Conservation (phyloP, 2,113 vertebrate species). For the Triplophysa siluroides region DNA sequence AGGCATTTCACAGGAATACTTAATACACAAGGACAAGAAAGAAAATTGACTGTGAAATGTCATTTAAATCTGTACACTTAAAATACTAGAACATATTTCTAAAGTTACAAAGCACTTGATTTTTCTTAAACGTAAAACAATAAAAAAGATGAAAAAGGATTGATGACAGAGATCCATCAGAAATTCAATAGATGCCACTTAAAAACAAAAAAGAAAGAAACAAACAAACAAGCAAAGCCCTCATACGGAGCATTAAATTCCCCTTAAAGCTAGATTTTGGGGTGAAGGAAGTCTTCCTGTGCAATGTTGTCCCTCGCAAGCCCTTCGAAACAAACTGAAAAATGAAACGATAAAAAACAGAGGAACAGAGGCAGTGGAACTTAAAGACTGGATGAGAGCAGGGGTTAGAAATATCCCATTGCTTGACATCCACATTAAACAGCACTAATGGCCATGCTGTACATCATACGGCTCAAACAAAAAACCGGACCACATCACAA, state of each 20-base stretch:
- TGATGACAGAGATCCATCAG: constrained; percentile 71
- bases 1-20: constrained; percentile 99
- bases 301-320: constrained; percentile 87
- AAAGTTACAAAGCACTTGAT: constrained; percentile 60
- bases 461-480: constrained; percentile 66
- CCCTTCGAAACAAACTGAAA: constrained; percentile 68
- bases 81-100: constrained; percentile 17
- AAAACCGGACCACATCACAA: constrained; percentile 66
- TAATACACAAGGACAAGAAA: constrained; percentile 69
- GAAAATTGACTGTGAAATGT: constrained; percentile 59
- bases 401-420: constrained; percentile 97
- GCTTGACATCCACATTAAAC: constrained; percentile 91
- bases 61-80: not conserved
- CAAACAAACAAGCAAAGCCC: constrained; percentile 52
- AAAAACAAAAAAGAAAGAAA: constrained; percentile 26
- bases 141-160: constrained; percentile 58
- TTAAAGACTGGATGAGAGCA: constrained; percentile 82
- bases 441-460: constrained; percentile 76
- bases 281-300: constrained; percentile 87
- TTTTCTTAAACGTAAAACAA: constrained; percentile 53
- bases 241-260: constrained; percentile 58
- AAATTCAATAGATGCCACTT: constrained; percentile 71
- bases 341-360: constrained; percentile 73
- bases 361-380: constrained; percentile 77
- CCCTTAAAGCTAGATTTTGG: constrained; percentile 38